Conservation (phyloP, 2,113 vertebrate species). For the Tenrec ecaudatus region DNA sequence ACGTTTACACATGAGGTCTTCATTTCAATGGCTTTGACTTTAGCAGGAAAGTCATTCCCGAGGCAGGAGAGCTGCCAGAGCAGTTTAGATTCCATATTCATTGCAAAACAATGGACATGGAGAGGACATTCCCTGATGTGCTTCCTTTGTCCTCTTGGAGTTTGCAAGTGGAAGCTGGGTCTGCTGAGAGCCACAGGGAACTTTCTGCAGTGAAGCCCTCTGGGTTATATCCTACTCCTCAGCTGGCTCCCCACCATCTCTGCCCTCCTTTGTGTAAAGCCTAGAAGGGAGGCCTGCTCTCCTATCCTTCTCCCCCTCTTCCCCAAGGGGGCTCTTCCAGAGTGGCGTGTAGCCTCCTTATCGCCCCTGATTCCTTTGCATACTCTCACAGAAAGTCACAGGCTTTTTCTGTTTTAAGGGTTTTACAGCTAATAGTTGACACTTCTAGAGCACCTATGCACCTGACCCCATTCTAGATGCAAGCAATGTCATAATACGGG, state of each 20-base stretch:
- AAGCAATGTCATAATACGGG: neutral
- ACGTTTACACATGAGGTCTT: conserved; percentile 82
- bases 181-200: conserved; percentile 65
- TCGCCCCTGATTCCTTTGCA: neutral
- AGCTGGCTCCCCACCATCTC: neutral
- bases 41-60: conserved; percentile 81
- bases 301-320: conserved; percentile 18
- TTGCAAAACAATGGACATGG: conserved; percentile 32
- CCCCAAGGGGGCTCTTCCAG: neutral
- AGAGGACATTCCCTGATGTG: conserved; percentile 62
- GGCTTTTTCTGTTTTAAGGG: neutral
- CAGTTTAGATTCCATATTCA: conserved; percentile 41
- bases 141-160: conserved; percentile 59
- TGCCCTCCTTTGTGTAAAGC: conserved; percentile 60
- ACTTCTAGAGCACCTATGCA: neutral
- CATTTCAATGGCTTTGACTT: conserved; percentile 83
- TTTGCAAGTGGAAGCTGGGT: conserved; percentile 55
- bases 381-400: neutral
- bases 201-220: conserved; percentile 4
- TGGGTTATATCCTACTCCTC: conserved; percentile 48
- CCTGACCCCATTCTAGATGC: neutral
- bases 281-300: conserved; percentile 61
- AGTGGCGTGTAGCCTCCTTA: neutral
- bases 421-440: neutral
- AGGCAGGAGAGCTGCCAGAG: conserved; percentile 70